Conservation (phyloP, 2,888 invertebrate genomes). For the Marasmarcha lunaedactyla region DNA sequence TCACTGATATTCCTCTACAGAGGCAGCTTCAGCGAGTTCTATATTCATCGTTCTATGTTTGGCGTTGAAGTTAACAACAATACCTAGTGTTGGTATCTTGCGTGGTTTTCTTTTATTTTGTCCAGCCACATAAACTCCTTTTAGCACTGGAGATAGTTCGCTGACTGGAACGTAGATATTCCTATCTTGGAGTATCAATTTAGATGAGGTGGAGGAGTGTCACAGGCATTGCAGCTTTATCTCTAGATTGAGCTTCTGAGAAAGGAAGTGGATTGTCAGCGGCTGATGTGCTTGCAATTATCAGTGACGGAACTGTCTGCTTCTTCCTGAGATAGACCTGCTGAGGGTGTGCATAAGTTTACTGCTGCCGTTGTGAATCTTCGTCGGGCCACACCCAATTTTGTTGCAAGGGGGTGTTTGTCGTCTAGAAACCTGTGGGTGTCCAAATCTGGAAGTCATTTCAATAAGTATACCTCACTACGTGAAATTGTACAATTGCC, state of each 20-base stretch:
- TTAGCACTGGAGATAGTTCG: too few relatives aligned
- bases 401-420: conserved; percentile 12
- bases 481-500: conserved; percentile 21
- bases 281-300: conserved; percentile 11
- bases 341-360: conserved; percentile 9
- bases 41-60: conserved; percentile 18
- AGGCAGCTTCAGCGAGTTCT: too few relatives aligned
- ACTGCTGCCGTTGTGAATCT: conserved; percentile 5
- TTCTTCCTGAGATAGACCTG: conserved; percentile 9
- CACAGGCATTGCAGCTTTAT: neutral
- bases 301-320: conserved; percentile 9
- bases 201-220: neutral
- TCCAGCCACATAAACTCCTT: too few relatives aligned
- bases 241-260: neutral
- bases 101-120: too few relatives aligned
- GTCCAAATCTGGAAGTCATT: too few relatives aligned
- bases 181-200: conserved; percentile 7
- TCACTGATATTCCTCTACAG: too few relatives aligned
- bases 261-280: neutral
- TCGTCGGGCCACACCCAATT: too few relatives aligned
- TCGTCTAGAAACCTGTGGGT: too few relatives aligned
- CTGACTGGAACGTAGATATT: conserved; percentile 8
- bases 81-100: conserved; percentile 12
- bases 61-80: conserved; percentile 17
- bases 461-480: too few relatives aligned